phyloP scores from a whole-genome alignment of 2,888 invertebrate species.

The Phaedon cochleariae region DNA sequence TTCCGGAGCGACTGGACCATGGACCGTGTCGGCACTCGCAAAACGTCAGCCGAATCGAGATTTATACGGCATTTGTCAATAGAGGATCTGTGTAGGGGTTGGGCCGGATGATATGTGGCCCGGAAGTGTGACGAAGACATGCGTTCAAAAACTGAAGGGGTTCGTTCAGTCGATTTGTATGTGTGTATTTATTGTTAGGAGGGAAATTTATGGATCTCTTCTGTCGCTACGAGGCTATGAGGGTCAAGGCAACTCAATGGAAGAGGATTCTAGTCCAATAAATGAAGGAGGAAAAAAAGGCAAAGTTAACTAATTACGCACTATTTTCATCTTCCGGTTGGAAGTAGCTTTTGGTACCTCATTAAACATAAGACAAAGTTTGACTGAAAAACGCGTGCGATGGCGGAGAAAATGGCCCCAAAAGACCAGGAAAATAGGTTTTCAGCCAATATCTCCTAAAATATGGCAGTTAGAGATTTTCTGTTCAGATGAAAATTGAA shows the following conservation, averaged over 20 bases:
- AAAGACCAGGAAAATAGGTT: no score
- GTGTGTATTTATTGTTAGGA: background rate
- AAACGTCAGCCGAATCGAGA: conserved; percentile 56
- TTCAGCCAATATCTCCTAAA: no score
- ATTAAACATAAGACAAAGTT: no score
- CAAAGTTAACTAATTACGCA: no score
- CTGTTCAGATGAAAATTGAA: no score
- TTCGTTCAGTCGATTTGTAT: conserved; percentile 10
- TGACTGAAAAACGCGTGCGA: no score
- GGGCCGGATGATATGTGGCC: conserved; percentile 53
- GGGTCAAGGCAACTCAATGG: background rate
- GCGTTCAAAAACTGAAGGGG: conserved; percentile 26
- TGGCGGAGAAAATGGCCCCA: no score
- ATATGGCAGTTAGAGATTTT: no score
- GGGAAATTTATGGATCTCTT: conserved; percentile 6
- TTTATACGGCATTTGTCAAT: conserved; percentile 60
- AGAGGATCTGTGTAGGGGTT: conserved; percentile 55
- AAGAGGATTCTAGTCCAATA: no score
- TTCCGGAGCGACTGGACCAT: conserved; percentile 54
- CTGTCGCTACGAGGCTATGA: background rate
- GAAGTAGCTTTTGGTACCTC: no score
- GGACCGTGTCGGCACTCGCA: conserved; percentile 60
- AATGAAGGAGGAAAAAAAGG: no score
- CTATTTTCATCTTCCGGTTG: no score
- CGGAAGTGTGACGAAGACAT: conserved; percentile 50